A percentile compares a stretch with the other conserved stretches of the same genome.
These are phyloP conservation scores for Molanna angustata DNA, from an alignment of 2,888 invertebrate species.

Conservation along the genomic window DNA sequence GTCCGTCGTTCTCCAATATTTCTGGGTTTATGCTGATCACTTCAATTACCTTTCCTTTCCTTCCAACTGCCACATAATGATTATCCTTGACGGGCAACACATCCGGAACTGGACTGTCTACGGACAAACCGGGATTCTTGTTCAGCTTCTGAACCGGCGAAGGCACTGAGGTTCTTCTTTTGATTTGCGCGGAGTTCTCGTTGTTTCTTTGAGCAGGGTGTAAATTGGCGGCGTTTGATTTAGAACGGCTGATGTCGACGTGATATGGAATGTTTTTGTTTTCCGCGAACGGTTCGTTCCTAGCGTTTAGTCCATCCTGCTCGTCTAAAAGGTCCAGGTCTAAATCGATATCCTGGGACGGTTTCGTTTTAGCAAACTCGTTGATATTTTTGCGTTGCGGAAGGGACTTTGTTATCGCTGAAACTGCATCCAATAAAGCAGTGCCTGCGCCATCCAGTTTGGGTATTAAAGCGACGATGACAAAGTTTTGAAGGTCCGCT, in stretches of 20 bases:
- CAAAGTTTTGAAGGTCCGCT: slow-evolving; percentile 71
- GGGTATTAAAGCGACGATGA: slow-evolving; percentile 64
- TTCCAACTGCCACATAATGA: slow-evolving; percentile 21
- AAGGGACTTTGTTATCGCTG: slow-evolving; percentile 39
- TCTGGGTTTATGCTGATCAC: slow-evolving; percentile 9
- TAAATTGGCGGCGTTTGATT: slow-evolving; percentile 37
- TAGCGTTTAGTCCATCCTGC: slow-evolving; percentile 14
- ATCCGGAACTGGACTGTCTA: slow-evolving; percentile 24
- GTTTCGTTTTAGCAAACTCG: slow-evolving; percentile 10
- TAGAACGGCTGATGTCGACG: slow-evolving; percentile 56
- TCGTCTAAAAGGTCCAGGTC: slow-evolving; percentile 19
- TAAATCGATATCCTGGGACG: slow-evolving; percentile 4
- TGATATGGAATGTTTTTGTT: slow-evolving; percentile 68
- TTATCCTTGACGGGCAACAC: slow-evolving; percentile 29
- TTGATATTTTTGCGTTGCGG: slow-evolving; percentile 31
- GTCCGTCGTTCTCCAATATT: slow-evolving; percentile 5
- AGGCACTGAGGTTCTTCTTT: slow-evolving; percentile 1
- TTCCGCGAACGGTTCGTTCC: slow-evolving; percentile 45
- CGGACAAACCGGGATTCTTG: neutral
- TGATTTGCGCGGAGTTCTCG: slow-evolving; percentile 11
- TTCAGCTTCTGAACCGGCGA: slow-evolving; percentile 1
- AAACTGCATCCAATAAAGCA: slow-evolving; percentile 38
- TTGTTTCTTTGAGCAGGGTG: slow-evolving; percentile 32
- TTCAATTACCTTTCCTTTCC: slow-evolving; percentile 27
- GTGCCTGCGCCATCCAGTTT: slow-evolving; percentile 38